These are phyloP conservation scores for Furcula furcula DNA, from an alignment of 2,888 invertebrate species.

Conservation along the genomic window DNA sequence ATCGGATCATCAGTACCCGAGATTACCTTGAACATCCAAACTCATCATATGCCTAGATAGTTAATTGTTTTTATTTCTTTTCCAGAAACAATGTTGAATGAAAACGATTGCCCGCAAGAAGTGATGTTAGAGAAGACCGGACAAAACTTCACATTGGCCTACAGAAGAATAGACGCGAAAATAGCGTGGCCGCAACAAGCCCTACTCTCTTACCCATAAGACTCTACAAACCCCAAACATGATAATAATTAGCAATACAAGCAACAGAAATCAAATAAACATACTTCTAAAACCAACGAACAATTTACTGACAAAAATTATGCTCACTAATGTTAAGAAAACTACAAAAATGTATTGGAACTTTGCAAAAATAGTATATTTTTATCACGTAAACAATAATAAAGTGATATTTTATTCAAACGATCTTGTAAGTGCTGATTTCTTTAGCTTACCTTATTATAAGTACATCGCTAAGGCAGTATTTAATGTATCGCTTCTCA, in stretches of 20 bases:
- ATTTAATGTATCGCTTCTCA: constrained; percentile 59
- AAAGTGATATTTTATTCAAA: constrained; percentile 73
- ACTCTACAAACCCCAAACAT: too few species aligned
- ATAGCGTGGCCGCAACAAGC: constrained; percentile 95
- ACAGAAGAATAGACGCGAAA: constrained; percentile 97
- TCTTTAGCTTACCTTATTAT: constrained; percentile 49
- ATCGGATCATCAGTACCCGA: too few species aligned
- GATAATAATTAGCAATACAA: constrained; percentile 21
- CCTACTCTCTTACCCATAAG: constrained; percentile 65
- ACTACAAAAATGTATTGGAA: constrained; percentile 28
- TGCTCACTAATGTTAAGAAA: constrained; percentile 46
- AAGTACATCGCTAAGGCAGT: constrained; percentile 63
- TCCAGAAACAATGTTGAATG: constrained; percentile 93
- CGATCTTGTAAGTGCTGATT: constrained; percentile 48
- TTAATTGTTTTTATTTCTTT: too few species aligned
- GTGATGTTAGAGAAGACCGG: constrained; percentile 87
- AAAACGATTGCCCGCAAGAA: constrained; percentile 95
- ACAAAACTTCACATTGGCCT: constrained; percentile 95
- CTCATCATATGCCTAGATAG: too few species aligned
- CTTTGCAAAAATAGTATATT: constrained; percentile 47
- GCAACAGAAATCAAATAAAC: too few species aligned
- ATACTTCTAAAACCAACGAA: too few species aligned
- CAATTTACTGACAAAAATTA: too few species aligned
- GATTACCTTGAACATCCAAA: too few species aligned
- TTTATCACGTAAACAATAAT: constrained; percentile 62